Evolutionary conservation across 2,113 vertebrate genomes (phyloP).

Genomic region (Hiodon tergisus): DNA sequence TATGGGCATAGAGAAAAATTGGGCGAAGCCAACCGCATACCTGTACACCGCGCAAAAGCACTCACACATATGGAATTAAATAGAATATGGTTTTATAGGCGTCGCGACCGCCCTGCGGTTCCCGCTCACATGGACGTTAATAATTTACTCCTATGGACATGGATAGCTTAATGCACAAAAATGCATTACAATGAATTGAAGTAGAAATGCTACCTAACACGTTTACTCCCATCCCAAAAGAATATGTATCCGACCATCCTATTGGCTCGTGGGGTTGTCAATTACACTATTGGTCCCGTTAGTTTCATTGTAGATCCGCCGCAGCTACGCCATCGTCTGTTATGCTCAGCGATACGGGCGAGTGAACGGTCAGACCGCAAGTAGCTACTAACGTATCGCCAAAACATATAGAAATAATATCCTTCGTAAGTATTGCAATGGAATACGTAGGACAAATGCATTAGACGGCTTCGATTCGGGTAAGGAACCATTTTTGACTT

Average conservation of each 20-base stretch:
- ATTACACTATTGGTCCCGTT: conserved; percentile 22
- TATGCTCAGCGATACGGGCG: conserved; percentile 13
- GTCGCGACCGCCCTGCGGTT: no score
- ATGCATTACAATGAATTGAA: neutral
- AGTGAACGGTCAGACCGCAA: conserved; percentile 16
- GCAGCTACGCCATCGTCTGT: conserved; percentile 55
- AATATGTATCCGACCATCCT: neutral
- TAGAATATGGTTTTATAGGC: no score
- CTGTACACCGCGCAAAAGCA: no score
- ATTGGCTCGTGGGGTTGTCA: conserved; percentile 37
- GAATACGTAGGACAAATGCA: conserved; percentile 29
- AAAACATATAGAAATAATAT: neutral
- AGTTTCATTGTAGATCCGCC: conserved; percentile 45
- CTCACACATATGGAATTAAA: no score
- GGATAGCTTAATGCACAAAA: neutral
- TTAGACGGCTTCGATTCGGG: conserved; percentile 37
- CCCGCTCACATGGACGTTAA: no score
- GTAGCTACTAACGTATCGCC: conserved; percentile 1
- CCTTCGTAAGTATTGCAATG: conserved; percentile 30
- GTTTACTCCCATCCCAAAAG: conserved; percentile 18
- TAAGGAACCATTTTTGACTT: conserved; percentile 30
- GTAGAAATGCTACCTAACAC: conserved; percentile 18
- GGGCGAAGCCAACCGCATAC: no score
- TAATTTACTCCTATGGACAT: neutral
- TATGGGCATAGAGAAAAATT: no score